Evolutionary conservation across 2,113 vertebrate species (phyloP), one percentile per base, ranked within the genome.

Genomic region (Willisornis vidua): DNA sequence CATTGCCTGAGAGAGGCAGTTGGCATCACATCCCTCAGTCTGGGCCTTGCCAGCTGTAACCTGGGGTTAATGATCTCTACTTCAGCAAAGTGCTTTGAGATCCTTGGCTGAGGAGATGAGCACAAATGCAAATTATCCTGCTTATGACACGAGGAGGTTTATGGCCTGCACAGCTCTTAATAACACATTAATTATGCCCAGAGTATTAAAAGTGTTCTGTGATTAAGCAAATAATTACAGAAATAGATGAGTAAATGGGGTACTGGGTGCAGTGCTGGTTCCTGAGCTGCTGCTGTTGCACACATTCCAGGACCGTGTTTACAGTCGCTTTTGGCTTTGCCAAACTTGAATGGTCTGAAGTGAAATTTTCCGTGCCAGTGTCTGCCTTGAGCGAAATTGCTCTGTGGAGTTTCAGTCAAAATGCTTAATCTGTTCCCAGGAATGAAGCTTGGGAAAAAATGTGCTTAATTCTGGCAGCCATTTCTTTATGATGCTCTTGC

Each of bases 181-280:
- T 74, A 74, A 85, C 57, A 45, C 92, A 92, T 95, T 97, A 96
- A 95, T 96, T 96, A 94, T 61, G 72, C 89, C 86, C 94, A 84
- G 68, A n/a, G 92, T 82, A 94, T 97, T 92, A 74, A 86, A 92
- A 93, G 83, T 93, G 94, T 80, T 85, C 91, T 67, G 93, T 93
- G 96, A 96, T 97, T 94, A 95, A 95, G 94, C 95, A 93, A 94
- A 96, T 94, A 95, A 97, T 94, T 96, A 86, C 89, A 89, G 90
- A 90, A 93, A 35, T 71, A 92, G 86, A 96, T 75, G 86, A 87
- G 65, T 92, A 85, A 93, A 93, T 63, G 96, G 95, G 93, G 76
- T 88, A 35, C 55, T 14, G 90, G 94, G 72, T 80, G 94, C 86
- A 70, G 19, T 3, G 79, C 83, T 3, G 61, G 68, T 33, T 90